Evolutionary conservation across 2,113 vertebrate genomes (phyloP).

Genomic region (Myotis brandtii): DNA sequence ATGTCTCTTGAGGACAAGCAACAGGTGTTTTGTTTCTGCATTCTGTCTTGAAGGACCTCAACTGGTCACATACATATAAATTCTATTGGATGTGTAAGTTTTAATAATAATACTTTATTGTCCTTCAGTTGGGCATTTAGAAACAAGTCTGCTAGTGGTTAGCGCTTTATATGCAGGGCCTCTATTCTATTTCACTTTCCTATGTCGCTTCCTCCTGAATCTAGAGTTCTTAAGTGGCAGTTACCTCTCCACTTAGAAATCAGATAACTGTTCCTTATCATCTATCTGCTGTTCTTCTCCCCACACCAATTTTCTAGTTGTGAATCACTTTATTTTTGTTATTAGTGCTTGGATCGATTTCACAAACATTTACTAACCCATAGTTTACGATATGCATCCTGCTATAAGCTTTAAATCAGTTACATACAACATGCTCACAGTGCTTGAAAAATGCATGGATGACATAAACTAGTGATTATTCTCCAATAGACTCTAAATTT

Average conservation of each 20-base stretch:
- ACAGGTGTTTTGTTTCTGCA: not conserved
- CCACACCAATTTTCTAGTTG: not conserved
- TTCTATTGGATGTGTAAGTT: not conserved
- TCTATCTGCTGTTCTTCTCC: not conserved
- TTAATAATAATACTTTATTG: not conserved
- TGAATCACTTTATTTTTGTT: not conserved
- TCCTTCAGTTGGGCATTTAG: not conserved
- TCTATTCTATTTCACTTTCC: not conserved
- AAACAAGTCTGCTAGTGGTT: not conserved
- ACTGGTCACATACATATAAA: not conserved
- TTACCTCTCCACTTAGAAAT: not conserved
- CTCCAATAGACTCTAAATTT: not conserved
- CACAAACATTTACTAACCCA: not conserved
- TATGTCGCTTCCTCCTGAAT: not conserved
- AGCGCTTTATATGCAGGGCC: too few relatives aligned
- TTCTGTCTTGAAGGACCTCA: not conserved
- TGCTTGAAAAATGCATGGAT: not conserved
- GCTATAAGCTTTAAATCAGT: not conserved
- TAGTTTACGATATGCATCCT: not conserved
- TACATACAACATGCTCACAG: not conserved
- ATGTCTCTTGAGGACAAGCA: not conserved
- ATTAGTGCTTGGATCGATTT: not conserved
- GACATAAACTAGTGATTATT: not conserved
- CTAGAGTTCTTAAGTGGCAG: not conserved
- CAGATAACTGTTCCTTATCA: not conserved